Evolutionary conservation across 2,797 vertebrate species (phyloP), one percentile per base, ranked within the genome.

Genomic region (Sebastes cheni): DNA sequence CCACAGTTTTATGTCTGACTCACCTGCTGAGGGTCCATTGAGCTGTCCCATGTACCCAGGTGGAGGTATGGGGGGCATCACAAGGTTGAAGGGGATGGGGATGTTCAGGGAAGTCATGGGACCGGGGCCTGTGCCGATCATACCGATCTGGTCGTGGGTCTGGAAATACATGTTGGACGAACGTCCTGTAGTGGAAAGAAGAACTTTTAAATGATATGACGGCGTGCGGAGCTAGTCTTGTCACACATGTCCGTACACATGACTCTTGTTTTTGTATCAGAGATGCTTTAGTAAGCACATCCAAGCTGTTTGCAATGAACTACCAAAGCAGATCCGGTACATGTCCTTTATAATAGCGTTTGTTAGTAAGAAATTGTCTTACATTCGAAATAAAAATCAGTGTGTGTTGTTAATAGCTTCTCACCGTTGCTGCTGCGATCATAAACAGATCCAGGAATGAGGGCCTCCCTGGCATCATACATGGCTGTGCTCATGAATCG

Each of bases 401-500:
- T 23, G 18, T 23, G 18, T 64, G 27, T 50, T 70, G 23, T 36
- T 16, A 13, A 32, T 18, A 23, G 34, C 5, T 29, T 7, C 91
- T 95, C 81, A 99, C 98, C 97, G 73, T 97, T 97, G 89, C 95
- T 97, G 94, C 97, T 99, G 82, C 98, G 95, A 84, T 99, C 98
- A 5, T 99, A 99, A 39, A 97, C 98, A 0, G 98, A 99, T 10
- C 98, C 98, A 0, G 98, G 98, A 81, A 99, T 99, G 69, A 99
- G 97, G 8, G 97, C 98, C 89, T 99, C 98, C 0, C 98, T 95
- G 4, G 98, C 98, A 13, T 99, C 98, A 4, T 99, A 99, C 98
- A 99, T 99, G 80, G 98, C 98, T 8, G 98, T 99, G 16, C 97
- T 99, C 98, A 99, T 99, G 92, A 99, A 99, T 11, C 98, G 96